Evolutionary conservation across 2,113 vertebrate genomes (phyloP), one percentile per base, ranked within the genome.

Genomic region (Cynopterus brachyotis): DNA sequence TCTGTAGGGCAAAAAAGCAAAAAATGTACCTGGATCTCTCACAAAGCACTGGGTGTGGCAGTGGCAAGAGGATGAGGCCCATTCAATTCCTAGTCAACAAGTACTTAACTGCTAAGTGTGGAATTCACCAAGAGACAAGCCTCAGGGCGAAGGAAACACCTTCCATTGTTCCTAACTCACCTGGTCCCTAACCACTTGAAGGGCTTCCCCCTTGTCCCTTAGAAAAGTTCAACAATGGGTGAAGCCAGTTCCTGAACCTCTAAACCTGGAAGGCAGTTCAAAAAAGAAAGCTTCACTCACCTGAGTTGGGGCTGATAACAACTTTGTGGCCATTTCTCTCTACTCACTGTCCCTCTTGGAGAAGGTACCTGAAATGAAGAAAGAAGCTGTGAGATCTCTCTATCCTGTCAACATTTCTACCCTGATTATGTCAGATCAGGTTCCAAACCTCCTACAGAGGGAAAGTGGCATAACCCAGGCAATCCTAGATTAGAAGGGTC

Each of bases 321-420:
- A 66, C 16, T 90, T 67, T 45, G 53, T 40, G 72, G 92, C 86
- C 97, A 98, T 98, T n/a, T 83, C 67, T 64, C 62, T 57, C 42
- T 83, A 7, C 45, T n/a, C 3, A 30, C 16, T 17, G 67, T 10
- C 60, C 20, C n/a, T 82, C 50, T 79, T 11, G 3, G 67, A 42
- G 82, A 89, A 93, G 57, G n/a, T 13, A 20, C 95, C 95, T 97
- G 73, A 40, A 89, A 90, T 1, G 24, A 30, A 82, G 16, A 92
- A 37, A 87, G 22, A 79, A 86, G 28, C 37, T 59, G 62, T 96
- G 87, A 93, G n/a, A 11, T 26, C 35, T 66, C 9, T 45, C 69
- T 42, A n/a, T 16, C 32, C 55, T 15, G 78, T 4, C 42, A 55
- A 59, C 57, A 24, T 59, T 55, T 42, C n/a, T 10, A 2, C 10